phyloP scores from a whole-genome alignment of 2,888 invertebrate species.

The Drosophila paranaensis region DNA sequence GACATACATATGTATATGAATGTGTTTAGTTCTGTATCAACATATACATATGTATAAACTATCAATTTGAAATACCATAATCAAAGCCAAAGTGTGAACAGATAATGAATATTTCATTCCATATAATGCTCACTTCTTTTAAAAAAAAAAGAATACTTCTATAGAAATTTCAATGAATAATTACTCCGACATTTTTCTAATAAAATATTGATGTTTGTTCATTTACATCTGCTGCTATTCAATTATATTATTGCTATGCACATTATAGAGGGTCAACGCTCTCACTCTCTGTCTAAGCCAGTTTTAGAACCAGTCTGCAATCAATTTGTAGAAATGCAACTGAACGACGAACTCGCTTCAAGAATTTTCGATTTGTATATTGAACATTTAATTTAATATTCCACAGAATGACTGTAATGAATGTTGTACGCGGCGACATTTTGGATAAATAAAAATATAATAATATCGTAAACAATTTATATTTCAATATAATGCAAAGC shows the following conservation, averaged over 20 bases:
- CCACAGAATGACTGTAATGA: background rate
- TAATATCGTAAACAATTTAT: background rate
- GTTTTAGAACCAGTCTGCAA: constrained; percentile 30
- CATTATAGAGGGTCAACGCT: constrained; percentile 9
- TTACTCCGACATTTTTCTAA: background rate
- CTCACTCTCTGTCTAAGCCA: constrained; percentile 13
- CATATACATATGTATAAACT: no score
- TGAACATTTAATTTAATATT: background rate
- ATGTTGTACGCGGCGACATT: background rate
- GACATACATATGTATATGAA: no score
- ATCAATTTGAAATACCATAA: no score
- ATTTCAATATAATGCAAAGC: background rate
- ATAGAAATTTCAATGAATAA: background rate
- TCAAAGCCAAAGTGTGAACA: no score
- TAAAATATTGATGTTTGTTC: background rate
- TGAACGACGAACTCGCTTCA: background rate
- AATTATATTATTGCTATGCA: background rate
- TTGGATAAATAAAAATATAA: background rate
- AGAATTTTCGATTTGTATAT: background rate
- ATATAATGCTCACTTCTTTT: background rate
- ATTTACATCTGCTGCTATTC: background rate
- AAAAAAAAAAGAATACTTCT: background rate
- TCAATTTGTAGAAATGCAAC: constrained; percentile 7
- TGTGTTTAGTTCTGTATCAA: no score
- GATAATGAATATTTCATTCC: background rate